Evolutionary conservation across 2,113 vertebrate species (phyloP).

Genomic region (Heteronetta atricapilla): DNA sequence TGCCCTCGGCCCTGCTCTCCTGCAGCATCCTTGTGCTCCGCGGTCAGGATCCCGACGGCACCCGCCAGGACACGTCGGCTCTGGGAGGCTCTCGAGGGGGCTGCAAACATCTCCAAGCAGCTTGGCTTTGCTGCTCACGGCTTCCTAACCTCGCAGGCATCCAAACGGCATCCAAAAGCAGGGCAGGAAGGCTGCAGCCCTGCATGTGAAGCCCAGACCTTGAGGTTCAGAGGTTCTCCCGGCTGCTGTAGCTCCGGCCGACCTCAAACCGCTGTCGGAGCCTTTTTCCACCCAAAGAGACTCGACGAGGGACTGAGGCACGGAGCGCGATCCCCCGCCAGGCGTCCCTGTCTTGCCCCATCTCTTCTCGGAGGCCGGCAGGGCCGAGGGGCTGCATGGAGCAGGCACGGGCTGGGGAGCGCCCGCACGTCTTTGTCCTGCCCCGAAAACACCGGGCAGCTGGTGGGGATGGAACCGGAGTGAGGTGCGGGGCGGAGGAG

Average conservation of each 20-base stretch:
- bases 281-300: neutral
- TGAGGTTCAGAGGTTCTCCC: neutral
- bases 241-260: neutral
- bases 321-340: neutral
- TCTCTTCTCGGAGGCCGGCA: neutral
- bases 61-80: neutral
- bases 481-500: neutral
- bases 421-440: neutral
- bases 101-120: neutral
- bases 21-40: rapidly evolving
- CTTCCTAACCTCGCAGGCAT: neutral
- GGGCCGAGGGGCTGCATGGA: neutral
- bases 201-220: rapidly evolving
- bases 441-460: neutral
- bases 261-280: neutral
- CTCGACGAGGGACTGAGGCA: neutral
- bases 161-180: neutral
- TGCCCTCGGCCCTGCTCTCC: neutral
- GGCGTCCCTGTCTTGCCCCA: rapidly evolving
- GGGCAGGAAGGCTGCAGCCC: neutral
- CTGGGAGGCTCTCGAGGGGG: neutral
- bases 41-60: neutral
- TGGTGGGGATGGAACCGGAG: constrained; percentile 54
- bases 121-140: neutral
- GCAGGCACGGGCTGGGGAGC: neutral